Conservation (phyloP, 1,140 invertebrate genomes). For the Drosophila paulistorum region DNA sequence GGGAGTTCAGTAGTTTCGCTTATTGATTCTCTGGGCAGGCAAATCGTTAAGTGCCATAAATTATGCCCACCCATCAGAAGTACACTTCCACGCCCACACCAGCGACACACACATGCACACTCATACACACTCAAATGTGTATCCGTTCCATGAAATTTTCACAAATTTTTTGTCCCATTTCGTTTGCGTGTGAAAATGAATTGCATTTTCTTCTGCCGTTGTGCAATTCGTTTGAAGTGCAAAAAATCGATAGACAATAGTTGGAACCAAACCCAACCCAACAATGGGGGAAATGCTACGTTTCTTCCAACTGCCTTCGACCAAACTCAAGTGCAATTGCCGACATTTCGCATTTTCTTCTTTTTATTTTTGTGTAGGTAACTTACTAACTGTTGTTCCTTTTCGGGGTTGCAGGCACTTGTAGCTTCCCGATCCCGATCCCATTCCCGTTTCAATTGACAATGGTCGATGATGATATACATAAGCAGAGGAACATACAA, state of each 20-base stretch:
- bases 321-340: conserved; percentile 6
- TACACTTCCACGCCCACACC: background rate
- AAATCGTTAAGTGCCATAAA: conserved; percentile 70
- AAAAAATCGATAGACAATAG: conserved; percentile 76
- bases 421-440: conserved; percentile 39
- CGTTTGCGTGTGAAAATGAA: conserved; percentile 66
- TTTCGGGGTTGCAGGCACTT: conserved; percentile 34
- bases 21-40: conserved; percentile 43
- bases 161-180: conserved; percentile 45
- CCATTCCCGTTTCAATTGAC: conserved; percentile 24
- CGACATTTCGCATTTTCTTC: background rate
- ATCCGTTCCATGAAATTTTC: conserved; percentile 42
- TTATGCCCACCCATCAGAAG: conserved; percentile 56
- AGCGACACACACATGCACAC: background rate
- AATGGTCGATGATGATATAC: conserved; percentile 29
- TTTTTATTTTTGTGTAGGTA: background rate
- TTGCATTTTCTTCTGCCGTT: conserved; percentile 56
- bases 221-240: conserved; percentile 66
- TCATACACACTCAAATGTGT: background rate
- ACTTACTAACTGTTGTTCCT: conserved; percentile 43
- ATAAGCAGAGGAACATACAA: conserved; percentile 30
- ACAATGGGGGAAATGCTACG: conserved; percentile 32
- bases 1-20: conserved; percentile 34
- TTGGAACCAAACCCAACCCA: conserved; percentile 18
- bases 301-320: conserved; percentile 19